A percentile compares a stretch with the other conserved stretches of the same genome.
phyloP scores from a whole-genome alignment of 1,140 invertebrate species.

The Reticulitermes speratus region DNA sequence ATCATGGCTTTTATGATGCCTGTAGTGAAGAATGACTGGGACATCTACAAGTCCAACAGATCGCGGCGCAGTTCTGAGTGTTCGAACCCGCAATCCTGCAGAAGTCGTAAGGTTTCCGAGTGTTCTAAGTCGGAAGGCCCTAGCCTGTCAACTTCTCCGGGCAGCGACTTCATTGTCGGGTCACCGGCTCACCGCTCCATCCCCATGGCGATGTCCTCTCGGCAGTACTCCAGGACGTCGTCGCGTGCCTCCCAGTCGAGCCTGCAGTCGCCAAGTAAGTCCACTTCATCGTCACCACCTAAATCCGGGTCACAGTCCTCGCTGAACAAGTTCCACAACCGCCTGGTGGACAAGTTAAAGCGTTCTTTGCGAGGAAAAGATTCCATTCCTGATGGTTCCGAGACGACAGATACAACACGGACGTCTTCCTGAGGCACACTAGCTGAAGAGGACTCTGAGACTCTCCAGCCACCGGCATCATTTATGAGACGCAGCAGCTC shows the following conservation, averaged over 20 bases:
- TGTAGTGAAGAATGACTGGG: slow-evolving; percentile 88
- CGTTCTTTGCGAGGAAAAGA: slow-evolving; percentile 68
- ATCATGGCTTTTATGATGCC: slow-evolving; percentile 91
- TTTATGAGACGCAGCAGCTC: background rate
- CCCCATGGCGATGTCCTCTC: slow-evolving; percentile 51
- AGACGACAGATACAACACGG: background rate
- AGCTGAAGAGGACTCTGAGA: slow-evolving; percentile 3
- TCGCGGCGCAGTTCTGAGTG: slow-evolving; percentile 71
- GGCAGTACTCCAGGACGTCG: slow-evolving; percentile 59
- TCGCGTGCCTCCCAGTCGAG: slow-evolving; percentile 59
- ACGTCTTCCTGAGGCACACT: slow-evolving; percentile 30
- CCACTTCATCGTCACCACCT: slow-evolving; percentile 60
- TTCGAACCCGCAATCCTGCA: slow-evolving; percentile 63
- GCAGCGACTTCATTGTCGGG: slow-evolving; percentile 60
- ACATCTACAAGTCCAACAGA: slow-evolving; percentile 83
- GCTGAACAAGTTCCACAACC: slow-evolving; percentile 80
- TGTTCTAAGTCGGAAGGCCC: slow-evolving; percentile 75
- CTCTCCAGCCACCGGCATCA: background rate
- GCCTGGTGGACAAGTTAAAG: slow-evolving; percentile 80
- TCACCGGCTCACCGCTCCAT: slow-evolving; percentile 64
- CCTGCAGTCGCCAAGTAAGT: slow-evolving; percentile 55
- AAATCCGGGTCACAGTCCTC: slow-evolving; percentile 58
- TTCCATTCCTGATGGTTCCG: slow-evolving; percentile 50
- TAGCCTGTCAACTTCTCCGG: slow-evolving; percentile 67
- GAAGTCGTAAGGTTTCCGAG: slow-evolving; percentile 75